These are phyloP conservation scores for Dreissena polymorpha DNA, from an alignment of 1,140 invertebrate genomes.

Conservation along the genomic window DNA sequence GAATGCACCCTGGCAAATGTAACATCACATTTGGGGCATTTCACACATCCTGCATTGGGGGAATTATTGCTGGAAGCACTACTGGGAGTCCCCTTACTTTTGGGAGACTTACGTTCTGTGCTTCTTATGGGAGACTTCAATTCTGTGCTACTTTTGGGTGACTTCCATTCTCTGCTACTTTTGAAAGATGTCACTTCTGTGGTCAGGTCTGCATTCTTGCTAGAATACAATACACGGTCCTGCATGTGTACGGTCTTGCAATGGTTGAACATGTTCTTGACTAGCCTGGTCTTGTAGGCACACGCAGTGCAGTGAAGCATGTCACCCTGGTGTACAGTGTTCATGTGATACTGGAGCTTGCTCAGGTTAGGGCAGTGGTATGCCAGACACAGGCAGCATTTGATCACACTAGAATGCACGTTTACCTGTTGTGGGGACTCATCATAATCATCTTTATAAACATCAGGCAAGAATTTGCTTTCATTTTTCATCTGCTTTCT, in stretches of 20 bases:
- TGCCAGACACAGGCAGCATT: conserved; percentile 20
- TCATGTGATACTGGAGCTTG: conserved; percentile 49
- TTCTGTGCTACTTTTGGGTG: neutral
- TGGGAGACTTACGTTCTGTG: neutral
- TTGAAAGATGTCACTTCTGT: conserved; percentile 4
- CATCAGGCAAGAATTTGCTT: neutral
- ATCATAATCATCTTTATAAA: neutral
- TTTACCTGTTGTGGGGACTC: neutral
- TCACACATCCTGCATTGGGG: neutral
- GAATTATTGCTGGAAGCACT: no score
- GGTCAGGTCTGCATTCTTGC: neutral
- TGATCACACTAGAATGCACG: neutral
- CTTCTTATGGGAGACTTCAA: neutral
- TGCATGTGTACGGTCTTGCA: conserved; percentile 43
- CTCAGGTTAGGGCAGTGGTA: conserved; percentile 15
- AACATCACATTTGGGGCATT: conserved; percentile 38
- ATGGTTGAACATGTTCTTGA: conserved; percentile 49
- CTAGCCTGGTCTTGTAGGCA: conserved; percentile 37
- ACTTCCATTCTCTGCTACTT: neutral
- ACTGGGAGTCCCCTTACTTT: no score
- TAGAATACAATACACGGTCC: neutral
- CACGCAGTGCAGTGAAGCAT: conserved; percentile 28
- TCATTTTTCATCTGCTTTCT: neutral
- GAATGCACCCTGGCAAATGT: neutral
- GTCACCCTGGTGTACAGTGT: conserved; percentile 34